These are phyloP conservation scores for Stenurella melanura DNA, from an alignment of 2,888 invertebrate genomes.

Conservation along the genomic window DNA sequence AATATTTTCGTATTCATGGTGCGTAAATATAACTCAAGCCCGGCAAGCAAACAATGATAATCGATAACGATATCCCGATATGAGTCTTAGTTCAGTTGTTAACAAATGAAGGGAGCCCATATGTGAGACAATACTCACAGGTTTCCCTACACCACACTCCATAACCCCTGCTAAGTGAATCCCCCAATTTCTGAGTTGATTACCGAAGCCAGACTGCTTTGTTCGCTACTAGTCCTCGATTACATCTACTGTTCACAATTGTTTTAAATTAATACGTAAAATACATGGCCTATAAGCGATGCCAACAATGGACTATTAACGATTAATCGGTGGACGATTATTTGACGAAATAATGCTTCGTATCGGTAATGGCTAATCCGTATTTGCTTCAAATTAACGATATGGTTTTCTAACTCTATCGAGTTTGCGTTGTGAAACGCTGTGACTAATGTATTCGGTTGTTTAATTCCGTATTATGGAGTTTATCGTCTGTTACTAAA, in stretches of 20 bases:
- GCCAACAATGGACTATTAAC: slow-evolving; percentile 37
- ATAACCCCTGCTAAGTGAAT: slow-evolving; percentile 71
- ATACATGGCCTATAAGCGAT: slow-evolving; percentile 47
- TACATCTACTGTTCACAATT: slow-evolving; percentile 60
- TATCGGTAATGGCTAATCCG: not conserved
- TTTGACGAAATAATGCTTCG: not conserved
- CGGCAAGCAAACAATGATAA: slow-evolving; percentile 66
- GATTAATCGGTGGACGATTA: slow-evolving; percentile 22
- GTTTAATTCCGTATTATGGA: not conserved
- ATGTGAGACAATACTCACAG: slow-evolving; percentile 67
- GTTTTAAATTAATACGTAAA: slow-evolving; percentile 61
- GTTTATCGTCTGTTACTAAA: not conserved
- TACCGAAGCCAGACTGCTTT: slow-evolving; percentile 72
- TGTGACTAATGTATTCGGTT: not conserved
- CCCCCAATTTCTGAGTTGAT: slow-evolving; percentile 72
- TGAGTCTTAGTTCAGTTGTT: slow-evolving; percentile 67
- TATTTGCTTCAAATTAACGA: slow-evolving; percentile 6
- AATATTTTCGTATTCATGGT: slow-evolving; percentile 45
- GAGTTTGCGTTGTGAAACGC: not conserved
- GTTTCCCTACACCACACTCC: slow-evolving; percentile 56
- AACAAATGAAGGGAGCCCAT: slow-evolving; percentile 70
- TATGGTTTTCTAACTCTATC: not conserved
- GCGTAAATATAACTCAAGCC: slow-evolving; percentile 52
- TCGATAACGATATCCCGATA: slow-evolving; percentile 68
- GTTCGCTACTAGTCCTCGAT: slow-evolving; percentile 61